Percentiles rank a stretch among this genome's conserved stretches.
phyloP scores from a whole-genome alignment of 2,888 invertebrate species.

The Drosophila longiperda region DNA sequence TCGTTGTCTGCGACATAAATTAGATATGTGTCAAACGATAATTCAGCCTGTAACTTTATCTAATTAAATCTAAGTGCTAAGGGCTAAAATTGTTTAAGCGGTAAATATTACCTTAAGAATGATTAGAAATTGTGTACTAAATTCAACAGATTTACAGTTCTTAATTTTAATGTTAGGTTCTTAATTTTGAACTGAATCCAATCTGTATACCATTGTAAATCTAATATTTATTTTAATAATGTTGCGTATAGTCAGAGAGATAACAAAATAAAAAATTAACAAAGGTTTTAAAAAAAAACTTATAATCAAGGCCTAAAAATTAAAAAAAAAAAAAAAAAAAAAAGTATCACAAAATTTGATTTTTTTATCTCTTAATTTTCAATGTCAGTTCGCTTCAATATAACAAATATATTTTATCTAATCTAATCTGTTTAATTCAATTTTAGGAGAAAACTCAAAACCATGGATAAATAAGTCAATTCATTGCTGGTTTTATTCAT shows the following conservation, averaged over 20 bases:
- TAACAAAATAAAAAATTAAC: neutral
- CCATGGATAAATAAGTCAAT: neutral
- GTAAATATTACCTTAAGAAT: neutral
- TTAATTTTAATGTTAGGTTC: neutral
- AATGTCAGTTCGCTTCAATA: neutral
- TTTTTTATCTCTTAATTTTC: neutral
- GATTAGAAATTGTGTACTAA: neutral
- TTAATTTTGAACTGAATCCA: neutral
- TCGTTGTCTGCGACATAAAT: slow-evolving; percentile 32
- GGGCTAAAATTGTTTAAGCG: neutral
- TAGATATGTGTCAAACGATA: slow-evolving; percentile 54
- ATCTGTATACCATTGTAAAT: neutral
- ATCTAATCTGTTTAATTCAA: neutral
- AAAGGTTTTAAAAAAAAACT: too few relatives aligned
- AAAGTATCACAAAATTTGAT: neutral
- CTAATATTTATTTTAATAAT: neutral
- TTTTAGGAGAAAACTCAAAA: neutral
- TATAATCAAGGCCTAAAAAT: neutral
- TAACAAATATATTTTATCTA: neutral
- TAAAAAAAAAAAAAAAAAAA: too few relatives aligned
- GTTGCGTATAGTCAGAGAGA: neutral
- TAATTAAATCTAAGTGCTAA: slow-evolving; percentile 25
- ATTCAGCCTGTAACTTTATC: slow-evolving; percentile 37
- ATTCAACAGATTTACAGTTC: neutral
- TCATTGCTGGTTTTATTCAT: neutral